phyloP scores from a whole-genome alignment of 2,888 invertebrate genomes.

The Graphium colonna region DNA sequence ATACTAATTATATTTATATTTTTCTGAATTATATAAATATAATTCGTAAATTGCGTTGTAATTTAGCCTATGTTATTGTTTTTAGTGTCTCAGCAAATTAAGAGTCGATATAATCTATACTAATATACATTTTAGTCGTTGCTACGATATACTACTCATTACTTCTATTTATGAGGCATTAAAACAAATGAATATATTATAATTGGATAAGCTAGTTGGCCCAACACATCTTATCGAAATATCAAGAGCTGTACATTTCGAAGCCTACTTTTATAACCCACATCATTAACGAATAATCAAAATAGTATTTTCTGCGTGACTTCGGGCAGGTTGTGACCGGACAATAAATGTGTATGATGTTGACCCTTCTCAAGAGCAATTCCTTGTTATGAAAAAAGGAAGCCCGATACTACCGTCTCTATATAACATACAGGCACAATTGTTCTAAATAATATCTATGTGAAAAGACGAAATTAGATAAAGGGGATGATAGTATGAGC shows the following conservation, averaged over 20 bases:
- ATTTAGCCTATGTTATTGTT: no score
- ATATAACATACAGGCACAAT: no score
- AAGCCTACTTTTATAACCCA: slow-evolving; percentile 20
- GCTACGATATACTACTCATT: no score
- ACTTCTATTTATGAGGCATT: not conserved
- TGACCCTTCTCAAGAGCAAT: slow-evolving; percentile 42
- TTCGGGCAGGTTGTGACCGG: slow-evolving; percentile 10
- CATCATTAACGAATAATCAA: slow-evolving; percentile 38
- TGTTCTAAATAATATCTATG: no score
- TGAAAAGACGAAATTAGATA: no score
- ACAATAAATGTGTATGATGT: slow-evolving; percentile 29
- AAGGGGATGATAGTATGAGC: no score
- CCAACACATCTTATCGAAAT: slow-evolving; percentile 7
- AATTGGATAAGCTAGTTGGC: not conserved
- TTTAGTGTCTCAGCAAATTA: no score
- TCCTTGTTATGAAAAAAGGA: slow-evolving; percentile 35
- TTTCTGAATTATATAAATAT: no score
- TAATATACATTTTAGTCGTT: no score
- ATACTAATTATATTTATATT: no score
- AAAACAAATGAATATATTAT: not conserved
- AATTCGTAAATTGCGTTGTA: no score
- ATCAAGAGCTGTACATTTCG: slow-evolving; percentile 14
- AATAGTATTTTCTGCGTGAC: slow-evolving; percentile 29
- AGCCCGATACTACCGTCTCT: not conserved
- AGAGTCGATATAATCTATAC: no score